phyloP scores from a whole-genome alignment of 1,140 invertebrate species.

The Apis cerana region DNA sequence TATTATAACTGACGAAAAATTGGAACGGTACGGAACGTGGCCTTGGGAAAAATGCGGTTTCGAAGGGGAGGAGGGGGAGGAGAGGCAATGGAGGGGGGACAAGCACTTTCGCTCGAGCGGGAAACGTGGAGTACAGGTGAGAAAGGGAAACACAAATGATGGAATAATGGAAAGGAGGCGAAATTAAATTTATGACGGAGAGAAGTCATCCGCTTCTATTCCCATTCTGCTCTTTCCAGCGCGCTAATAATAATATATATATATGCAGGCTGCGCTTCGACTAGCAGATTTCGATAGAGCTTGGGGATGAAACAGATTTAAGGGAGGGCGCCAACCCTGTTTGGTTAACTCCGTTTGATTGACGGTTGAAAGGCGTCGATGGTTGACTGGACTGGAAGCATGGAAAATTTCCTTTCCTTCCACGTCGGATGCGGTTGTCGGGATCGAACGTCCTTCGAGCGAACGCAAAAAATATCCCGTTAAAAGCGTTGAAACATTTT shows the following conservation, averaged over 20 bases:
- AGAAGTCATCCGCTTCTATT: not conserved
- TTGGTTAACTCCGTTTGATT: not conserved
- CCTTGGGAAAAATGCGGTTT: not conserved
- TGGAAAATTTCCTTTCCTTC: slow-evolving; percentile 2
- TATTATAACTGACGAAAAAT: not conserved
- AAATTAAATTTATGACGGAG: slow-evolving; percentile 23
- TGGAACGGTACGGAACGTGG: slow-evolving; percentile 11
- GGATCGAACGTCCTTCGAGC: too few relatives aligned
- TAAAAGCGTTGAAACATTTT: too few relatives aligned
- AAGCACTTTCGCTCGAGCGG: slow-evolving; percentile 28
- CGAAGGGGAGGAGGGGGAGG: not conserved
- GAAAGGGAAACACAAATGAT: slow-evolving; percentile 36
- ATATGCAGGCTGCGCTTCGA: not conserved
- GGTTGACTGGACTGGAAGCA: not conserved
- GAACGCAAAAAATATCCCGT: too few relatives aligned
- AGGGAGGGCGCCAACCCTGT: not conserved
- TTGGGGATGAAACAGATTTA: not conserved
- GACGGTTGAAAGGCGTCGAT: slow-evolving; percentile 12
- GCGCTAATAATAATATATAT: slow-evolving; percentile 10
- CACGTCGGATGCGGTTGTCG: not conserved
- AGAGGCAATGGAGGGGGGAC: not conserved
- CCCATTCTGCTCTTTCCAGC: too few relatives aligned
- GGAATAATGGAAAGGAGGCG: slow-evolving; percentile 15
- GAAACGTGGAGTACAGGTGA: slow-evolving; percentile 14
- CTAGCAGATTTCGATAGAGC: not conserved